These are phyloP conservation scores for Cardinalis cardinalis DNA, from an alignment of 2,113 vertebrate species.

Conservation along the genomic window DNA sequence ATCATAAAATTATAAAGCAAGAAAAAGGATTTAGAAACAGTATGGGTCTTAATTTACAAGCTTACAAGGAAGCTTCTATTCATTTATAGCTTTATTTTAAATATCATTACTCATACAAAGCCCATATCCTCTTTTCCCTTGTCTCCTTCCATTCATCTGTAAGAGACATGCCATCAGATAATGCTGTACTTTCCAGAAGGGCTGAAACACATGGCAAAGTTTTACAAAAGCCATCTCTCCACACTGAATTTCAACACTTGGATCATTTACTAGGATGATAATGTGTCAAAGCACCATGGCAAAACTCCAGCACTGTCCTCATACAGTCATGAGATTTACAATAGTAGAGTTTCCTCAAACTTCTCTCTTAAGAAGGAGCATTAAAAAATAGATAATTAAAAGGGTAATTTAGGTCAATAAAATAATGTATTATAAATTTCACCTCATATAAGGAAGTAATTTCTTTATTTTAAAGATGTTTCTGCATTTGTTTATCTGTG, in stretches of 20 bases:
- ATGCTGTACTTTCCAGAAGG: not conserved
- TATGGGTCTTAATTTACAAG: conserved; percentile 79
- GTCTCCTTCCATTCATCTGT: not conserved
- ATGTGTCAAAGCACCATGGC: not conserved
- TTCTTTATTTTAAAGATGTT: not conserved
- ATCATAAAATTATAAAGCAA: conserved; percentile 86
- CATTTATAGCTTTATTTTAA: conserved; percentile 74
- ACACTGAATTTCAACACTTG: not conserved
- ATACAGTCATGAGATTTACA: not conserved
- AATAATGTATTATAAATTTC: not conserved
- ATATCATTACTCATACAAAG: conserved; percentile 35
- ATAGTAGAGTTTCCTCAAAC: not conserved
- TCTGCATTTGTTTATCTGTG: not conserved
- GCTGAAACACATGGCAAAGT: not conserved
- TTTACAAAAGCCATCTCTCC: conserved; percentile 15
- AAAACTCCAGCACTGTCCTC: not conserved
- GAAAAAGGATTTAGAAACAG: conserved; percentile 80
- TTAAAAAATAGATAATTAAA: not conserved
- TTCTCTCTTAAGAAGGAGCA: not conserved
- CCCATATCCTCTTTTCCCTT: conserved; percentile 14
- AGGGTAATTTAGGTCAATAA: not conserved
- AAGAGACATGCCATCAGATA: conserved; percentile 30
- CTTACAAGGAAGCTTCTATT: conserved; percentile 68
- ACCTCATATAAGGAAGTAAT: not conserved
- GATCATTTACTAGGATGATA: not conserved